These are phyloP conservation scores for Empis livida DNA, from an alignment of 2,888 invertebrate genomes.

Conservation along the genomic window DNA sequence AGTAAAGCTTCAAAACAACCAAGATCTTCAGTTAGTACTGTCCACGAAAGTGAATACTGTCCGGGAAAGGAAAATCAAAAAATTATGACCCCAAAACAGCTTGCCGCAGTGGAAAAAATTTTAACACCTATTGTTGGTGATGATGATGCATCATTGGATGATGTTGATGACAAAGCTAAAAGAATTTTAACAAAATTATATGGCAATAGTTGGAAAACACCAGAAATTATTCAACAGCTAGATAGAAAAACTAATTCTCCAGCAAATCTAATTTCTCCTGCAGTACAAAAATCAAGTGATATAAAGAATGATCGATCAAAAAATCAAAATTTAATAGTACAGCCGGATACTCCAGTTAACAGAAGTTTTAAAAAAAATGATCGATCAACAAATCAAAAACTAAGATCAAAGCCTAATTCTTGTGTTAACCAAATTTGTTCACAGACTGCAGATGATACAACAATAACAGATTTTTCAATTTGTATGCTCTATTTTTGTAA, in stretches of 20 bases:
- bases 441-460: conserved; percentile 18
- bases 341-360: neutral
- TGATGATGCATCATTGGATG: conserved; percentile 5
- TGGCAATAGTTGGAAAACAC: conserved; percentile 32
- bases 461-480: conserved; percentile 24
- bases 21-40: neutral
- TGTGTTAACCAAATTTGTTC: neutral
- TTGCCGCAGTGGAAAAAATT: neutral
- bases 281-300: neutral
- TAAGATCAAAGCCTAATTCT: neutral
- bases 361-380: neutral
- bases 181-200: conserved; percentile 27
- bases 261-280: neutral
- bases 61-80: conserved; percentile 1
- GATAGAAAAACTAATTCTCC: conserved; percentile 17
- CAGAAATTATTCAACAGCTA: conserved; percentile 26
- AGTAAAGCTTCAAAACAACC: neutral
- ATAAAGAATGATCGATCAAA: neutral
- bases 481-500: conserved; percentile 20
- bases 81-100: neutral
- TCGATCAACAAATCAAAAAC: neutral
- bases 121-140: neutral
- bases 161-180: conserved; percentile 24
- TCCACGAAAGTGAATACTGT: neutral
- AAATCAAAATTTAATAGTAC: neutral